Base-by-base conservation (phyloP, 1,140 invertebrate species). In the Drosophila busckii region DNA sequence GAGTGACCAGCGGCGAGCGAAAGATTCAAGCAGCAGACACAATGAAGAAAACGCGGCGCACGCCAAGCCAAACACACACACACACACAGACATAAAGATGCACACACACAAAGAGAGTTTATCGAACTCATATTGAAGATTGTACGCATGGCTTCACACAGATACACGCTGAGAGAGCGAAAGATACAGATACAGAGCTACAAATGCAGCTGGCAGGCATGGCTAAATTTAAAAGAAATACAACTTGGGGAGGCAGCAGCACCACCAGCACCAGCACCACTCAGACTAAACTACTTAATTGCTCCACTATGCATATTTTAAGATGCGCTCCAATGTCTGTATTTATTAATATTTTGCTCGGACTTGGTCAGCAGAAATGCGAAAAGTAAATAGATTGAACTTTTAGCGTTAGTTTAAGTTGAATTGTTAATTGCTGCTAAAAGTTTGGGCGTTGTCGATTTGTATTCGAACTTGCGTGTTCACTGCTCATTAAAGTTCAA, bases 71-170 rank as follows among this genome's bases (percentile, higher is more conserved):
- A 78, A 73, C 55, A 63, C 70, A 68, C 10, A 7, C 46, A n/a
- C n/a, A n/a, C n/a, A n/a, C n/a, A n/a, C n/a, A n/a, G n/a, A n/a
- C n/a, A n/a, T n/a, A n/a, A n/a, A n/a, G n/a, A n/a, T n/a, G n/a
- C 59, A 82, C 80, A 73, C 55, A 63, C 70, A 68, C 10, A 7
- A 37, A 71, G 56, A 53, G 75, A 63, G 75, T 82, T 82, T 82
- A 82, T 82, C 75, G 75, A 82, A 82, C 75, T 82, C 76, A 82
- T 80, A 82, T 82, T 82, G 76, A 82, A 82, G 75, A 82, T 82
- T 82, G 76, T 75, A 82, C 75, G 75, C 75, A 82, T 82, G 75
- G 75, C 76, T 82, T 67, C 76, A 75, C 69, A 58, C 44, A 59
- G 44, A 63, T 48, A 45, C 62, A 60, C 40, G 23, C 23, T 12